These are phyloP conservation scores for Salvelinus alpinus DNA, from an alignment of 2,113 vertebrate species.

Conservation along the genomic window DNA sequence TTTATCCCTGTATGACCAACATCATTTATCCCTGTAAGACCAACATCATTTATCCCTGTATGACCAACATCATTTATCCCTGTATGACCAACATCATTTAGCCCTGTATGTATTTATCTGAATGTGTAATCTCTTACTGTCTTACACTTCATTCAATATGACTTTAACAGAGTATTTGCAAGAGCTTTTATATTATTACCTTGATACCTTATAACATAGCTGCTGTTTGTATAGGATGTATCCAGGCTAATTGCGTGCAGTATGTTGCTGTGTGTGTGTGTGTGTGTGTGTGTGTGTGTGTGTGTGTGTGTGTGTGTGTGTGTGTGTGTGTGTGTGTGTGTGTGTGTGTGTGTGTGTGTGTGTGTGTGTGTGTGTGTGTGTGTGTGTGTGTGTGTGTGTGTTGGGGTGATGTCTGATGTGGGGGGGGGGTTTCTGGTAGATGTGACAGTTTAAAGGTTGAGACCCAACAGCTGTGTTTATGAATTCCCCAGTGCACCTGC, in stretches of 20 bases:
- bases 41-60: too few relatives aligned
- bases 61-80: too few relatives aligned
- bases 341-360: not conserved
- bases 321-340: too few relatives aligned
- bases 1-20: too few relatives aligned
- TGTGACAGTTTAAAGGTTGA: conserved; percentile 54
- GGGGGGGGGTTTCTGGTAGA: conserved; percentile 29
- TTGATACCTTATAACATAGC: not conserved
- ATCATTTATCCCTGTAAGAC: too few relatives aligned
- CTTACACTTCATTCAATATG: too few relatives aligned
- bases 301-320: not conserved
- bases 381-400: too few relatives aligned
- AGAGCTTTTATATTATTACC: not conserved
- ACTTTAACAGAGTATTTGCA: too few relatives aligned
- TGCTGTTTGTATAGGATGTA: not conserved
- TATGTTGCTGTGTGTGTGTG: not conserved
- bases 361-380: not conserved
- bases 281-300: not conserved
- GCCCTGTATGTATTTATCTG: too few relatives aligned
- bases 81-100: too few relatives aligned
- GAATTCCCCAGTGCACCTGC: conserved; percentile 71
- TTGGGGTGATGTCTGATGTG: not conserved
- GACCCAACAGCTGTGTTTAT: conserved; percentile 77
- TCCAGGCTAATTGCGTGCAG: conserved; percentile 12
- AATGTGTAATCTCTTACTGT: too few relatives aligned